Conservation (phyloP, 2,888 invertebrate genomes). For the Parelbella ahira region DNA sequence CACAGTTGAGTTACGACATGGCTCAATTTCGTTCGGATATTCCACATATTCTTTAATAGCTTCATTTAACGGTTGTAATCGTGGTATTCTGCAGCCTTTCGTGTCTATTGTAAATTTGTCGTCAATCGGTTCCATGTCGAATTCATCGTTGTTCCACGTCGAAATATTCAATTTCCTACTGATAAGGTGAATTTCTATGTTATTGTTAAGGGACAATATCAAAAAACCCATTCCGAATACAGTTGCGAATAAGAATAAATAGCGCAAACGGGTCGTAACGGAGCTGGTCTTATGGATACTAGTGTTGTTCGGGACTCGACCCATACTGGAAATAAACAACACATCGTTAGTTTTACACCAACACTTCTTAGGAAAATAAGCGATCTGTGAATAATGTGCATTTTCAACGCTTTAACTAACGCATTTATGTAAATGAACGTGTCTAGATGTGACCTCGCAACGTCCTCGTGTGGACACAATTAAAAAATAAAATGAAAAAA, state of each 20-base stretch:
- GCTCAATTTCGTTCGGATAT: conserved; percentile 58
- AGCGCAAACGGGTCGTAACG: conserved; percentile 35
- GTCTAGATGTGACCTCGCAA: too few species aligned
- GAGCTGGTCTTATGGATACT: conserved; percentile 23
- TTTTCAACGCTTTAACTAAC: conserved; percentile 20
- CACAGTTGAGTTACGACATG: conserved; percentile 61
- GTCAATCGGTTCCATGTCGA: conserved; percentile 18
- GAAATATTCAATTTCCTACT: conserved; percentile 16
- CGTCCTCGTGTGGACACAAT: too few species aligned
- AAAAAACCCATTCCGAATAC: conserved; percentile 39
- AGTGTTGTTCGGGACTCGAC: conserved; percentile 25
- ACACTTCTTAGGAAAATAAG: not conserved
- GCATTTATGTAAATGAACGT: too few species aligned
- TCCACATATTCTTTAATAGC: conserved; percentile 66
- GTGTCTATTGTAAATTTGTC: conserved; percentile 69
- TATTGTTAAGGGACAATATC: conserved; percentile 34
- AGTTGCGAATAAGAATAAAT: conserved; percentile 38
- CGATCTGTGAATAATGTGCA: not conserved
- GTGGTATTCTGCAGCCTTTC: conserved; percentile 82
- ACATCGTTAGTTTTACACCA: conserved; percentile 9
- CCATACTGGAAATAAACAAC: conserved; percentile 35
- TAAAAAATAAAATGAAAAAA: too few species aligned
- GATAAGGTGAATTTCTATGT: conserved; percentile 28
- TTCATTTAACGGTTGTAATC: conserved; percentile 77
- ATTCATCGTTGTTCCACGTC: conserved; percentile 11